phyloP scores from a whole-genome alignment of 2,113 vertebrate genomes.

The Lanius ludovicianus region DNA sequence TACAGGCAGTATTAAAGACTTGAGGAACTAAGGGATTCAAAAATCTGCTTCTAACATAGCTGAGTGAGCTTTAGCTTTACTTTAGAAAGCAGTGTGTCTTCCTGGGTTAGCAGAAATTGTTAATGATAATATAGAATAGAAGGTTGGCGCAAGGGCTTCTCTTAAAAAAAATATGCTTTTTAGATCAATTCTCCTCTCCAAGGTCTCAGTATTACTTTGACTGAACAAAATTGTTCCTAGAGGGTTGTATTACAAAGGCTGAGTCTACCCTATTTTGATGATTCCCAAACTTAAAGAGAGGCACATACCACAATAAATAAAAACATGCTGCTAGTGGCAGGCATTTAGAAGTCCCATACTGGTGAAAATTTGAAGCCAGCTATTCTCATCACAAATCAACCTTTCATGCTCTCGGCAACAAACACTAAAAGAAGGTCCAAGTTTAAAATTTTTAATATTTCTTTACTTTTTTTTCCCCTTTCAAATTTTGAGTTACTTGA shows the following conservation, averaged over 20 bases:
- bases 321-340: neutral
- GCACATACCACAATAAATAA: constrained; percentile 58
- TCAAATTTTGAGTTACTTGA: neutral
- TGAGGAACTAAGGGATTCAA: constrained; percentile 64
- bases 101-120: constrained; percentile 61
- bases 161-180: constrained; percentile 61
- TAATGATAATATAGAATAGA: constrained; percentile 45
- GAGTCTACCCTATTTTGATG: constrained; percentile 58
- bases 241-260: constrained; percentile 60
- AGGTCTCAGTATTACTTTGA: constrained; percentile 53
- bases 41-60: constrained; percentile 43
- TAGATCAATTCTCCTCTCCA: constrained; percentile 49
- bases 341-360: constrained; percentile 56
- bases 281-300: constrained; percentile 55
- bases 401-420: constrained; percentile 13
- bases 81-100: constrained; percentile 32
- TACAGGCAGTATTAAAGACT: constrained; percentile 51
- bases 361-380: constrained; percentile 26
- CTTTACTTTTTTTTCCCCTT: neutral
- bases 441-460: neutral
- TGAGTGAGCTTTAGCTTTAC: constrained; percentile 33
- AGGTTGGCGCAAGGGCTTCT: constrained; percentile 17
- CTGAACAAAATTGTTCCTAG: constrained; percentile 65
- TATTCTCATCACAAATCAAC: constrained; percentile 40
- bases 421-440: neutral